phyloP scores from a whole-genome alignment of 2,888 invertebrate genomes.

The Hipparchia sbordonii region DNA sequence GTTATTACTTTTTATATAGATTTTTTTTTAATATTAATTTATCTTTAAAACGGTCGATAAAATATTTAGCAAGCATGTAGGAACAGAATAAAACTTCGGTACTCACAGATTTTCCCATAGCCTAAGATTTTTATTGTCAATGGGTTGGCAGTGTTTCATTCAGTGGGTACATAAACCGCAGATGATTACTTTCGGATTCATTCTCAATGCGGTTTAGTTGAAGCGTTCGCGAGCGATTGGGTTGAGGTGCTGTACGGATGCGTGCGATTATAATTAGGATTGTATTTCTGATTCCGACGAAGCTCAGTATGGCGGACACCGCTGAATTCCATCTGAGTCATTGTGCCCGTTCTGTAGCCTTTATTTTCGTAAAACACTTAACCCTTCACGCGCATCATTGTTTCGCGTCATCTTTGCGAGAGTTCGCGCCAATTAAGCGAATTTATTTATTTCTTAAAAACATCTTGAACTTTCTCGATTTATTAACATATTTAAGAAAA shows the following conservation, averaged over 20 bases:
- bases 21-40: not conserved
- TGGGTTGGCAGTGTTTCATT: constrained; percentile 37
- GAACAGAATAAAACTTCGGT: constrained; percentile 9
- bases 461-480: not conserved
- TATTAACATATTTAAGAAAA: not conserved
- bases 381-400: constrained; percentile 74
- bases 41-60: not conserved
- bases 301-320: constrained; percentile 76
- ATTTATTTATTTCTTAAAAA: constrained; percentile 1
- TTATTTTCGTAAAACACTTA: constrained; percentile 81
- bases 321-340: constrained; percentile 82
- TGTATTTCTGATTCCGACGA: constrained; percentile 83
- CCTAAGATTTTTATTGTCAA: constrained; percentile 30
- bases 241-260: constrained; percentile 80
- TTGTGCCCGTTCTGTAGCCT: constrained; percentile 81
- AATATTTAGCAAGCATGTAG: constrained; percentile 10
- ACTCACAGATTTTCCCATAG: constrained; percentile 27
- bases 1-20: too few species aligned
- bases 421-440: constrained; percentile 33
- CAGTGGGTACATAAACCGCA: constrained; percentile 42
- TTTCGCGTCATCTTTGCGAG: constrained; percentile 47
- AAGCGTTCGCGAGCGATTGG: constrained; percentile 74
- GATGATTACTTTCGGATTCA: constrained; percentile 43
- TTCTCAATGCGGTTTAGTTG: constrained; percentile 50
- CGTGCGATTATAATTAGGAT: constrained; percentile 83